These are phyloP conservation scores for Epinotia nisella DNA, from an alignment of 2,888 invertebrate species.

Conservation along the genomic window DNA sequence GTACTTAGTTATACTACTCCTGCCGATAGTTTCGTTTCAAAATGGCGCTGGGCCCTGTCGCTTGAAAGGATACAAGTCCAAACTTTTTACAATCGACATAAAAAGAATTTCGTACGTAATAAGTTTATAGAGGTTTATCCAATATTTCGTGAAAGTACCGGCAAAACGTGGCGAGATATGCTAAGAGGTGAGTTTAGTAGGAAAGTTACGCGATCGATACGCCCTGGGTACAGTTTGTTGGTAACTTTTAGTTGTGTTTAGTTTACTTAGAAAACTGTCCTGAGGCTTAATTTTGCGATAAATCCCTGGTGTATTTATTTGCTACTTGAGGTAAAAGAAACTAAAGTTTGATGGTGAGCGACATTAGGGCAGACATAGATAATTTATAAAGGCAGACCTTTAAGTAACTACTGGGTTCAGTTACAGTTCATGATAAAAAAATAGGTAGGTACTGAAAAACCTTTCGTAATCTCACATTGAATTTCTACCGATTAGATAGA, in stretches of 20 bases:
- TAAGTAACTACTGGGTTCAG: background rate
- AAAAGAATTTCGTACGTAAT: slow-evolving; percentile 40
- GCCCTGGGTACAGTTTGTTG: slow-evolving; percentile 10
- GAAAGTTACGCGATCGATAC: slow-evolving; percentile 34
- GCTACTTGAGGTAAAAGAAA: slow-evolving; percentile 23
- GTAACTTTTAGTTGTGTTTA: slow-evolving; percentile 27
- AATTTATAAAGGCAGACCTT: slow-evolving; percentile 4
- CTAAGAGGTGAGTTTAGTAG: slow-evolving; percentile 42
- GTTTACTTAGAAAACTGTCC: slow-evolving; percentile 34
- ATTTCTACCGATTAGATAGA: no score
- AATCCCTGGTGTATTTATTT: slow-evolving; percentile 29
- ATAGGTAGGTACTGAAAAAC: no score
- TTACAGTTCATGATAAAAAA: no score
- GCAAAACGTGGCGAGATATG: slow-evolving; percentile 41
- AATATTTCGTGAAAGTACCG: slow-evolving; percentile 23
- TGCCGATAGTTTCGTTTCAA: no score
- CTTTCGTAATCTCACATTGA: no score
- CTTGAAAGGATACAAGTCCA: slow-evolving; percentile 18
- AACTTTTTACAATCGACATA: slow-evolving; percentile 33
- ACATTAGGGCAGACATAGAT: background rate
- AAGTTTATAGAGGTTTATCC: slow-evolving; percentile 41
- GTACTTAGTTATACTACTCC: no score
- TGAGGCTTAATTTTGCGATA: slow-evolving; percentile 30
- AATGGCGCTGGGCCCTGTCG: background rate
- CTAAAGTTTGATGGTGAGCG: background rate